phyloP scores from a whole-genome alignment of 2,113 vertebrate genomes.

The Panthera tigris region DNA sequence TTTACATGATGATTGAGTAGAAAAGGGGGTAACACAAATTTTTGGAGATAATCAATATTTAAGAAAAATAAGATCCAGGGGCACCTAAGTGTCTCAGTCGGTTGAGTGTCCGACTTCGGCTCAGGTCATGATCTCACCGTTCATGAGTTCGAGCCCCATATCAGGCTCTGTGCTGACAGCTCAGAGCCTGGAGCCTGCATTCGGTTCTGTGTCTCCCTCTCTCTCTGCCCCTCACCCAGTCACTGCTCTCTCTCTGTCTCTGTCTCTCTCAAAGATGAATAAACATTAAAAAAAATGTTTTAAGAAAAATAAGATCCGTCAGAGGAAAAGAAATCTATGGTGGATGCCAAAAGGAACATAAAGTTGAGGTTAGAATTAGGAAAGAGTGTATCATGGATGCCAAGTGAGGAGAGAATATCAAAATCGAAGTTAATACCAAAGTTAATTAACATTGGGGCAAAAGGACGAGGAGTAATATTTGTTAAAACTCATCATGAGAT shows the following conservation, averaged over 20 bases:
- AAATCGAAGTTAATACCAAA: background rate
- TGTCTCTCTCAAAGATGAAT: too few species aligned
- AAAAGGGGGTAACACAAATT: background rate
- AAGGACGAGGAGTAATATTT: background rate
- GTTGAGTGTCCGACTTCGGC: too few species aligned
- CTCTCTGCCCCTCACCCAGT: too few species aligned
- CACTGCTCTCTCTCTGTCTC: too few species aligned
- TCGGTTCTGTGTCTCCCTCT: too few species aligned
- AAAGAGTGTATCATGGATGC: background rate
- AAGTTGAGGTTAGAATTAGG: background rate
- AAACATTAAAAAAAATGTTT: background rate
- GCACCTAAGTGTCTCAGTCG: too few species aligned
- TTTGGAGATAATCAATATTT: background rate
- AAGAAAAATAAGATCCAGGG: background rate
- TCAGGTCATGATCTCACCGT: too few species aligned
- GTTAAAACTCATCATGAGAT: background rate
- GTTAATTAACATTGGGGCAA: background rate
- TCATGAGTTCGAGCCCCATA: too few species aligned
- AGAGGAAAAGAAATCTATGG: background rate
- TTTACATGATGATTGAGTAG: background rate
- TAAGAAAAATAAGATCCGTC: background rate
- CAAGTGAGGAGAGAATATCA: background rate
- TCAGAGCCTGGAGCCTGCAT: too few species aligned
- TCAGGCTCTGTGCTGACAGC: too few species aligned
- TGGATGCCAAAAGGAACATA: background rate